Conservation (phyloP, 2,888 invertebrate species). For the Hemistola chrysoprasaria region DNA sequence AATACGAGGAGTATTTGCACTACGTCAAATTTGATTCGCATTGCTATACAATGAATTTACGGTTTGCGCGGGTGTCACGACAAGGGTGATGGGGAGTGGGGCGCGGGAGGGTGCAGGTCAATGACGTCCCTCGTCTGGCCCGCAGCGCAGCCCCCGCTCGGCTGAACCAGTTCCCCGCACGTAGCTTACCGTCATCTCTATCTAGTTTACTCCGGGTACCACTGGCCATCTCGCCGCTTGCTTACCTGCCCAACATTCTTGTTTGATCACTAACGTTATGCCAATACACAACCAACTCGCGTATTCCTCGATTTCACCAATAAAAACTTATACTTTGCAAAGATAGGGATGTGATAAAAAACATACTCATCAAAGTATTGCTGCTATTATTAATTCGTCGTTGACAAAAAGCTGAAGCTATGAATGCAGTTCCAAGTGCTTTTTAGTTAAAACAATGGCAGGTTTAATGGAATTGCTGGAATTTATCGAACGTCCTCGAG, state of each 20-base stretch:
- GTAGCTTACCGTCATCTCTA: slow-evolving; percentile 69
- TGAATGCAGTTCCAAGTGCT: no score
- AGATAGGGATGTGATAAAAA: no score
- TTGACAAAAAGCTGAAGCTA: no score
- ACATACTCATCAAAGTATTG: no score
- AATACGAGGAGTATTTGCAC: no score
- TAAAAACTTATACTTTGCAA: no score
- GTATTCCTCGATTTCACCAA: no score
- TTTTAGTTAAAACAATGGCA: no score
- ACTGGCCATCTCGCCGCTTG: slow-evolving; percentile 43
- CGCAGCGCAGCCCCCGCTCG: slow-evolving; percentile 42
- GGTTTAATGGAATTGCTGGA: slow-evolving; percentile 4
- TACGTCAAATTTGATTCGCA: slow-evolving; percentile 69
- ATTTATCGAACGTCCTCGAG: no score
- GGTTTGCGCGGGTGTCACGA: slow-evolving; percentile 63
- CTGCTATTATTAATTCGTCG: no score
- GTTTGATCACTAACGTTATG: slow-evolving; percentile 42
- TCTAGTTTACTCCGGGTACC: slow-evolving; percentile 58
- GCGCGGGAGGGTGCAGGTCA: slow-evolving; percentile 60
- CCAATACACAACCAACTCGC: slow-evolving; percentile 24
- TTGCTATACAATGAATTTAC: slow-evolving; percentile 71
- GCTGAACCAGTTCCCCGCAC: slow-evolving; percentile 41
- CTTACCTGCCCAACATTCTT: slow-evolving; percentile 63
- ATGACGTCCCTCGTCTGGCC: slow-evolving; percentile 77
- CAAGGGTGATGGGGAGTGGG: slow-evolving; percentile 43